These are phyloP conservation scores for Astur gentilis DNA, from an alignment of 2,113 vertebrate species.

Conservation along the genomic window DNA sequence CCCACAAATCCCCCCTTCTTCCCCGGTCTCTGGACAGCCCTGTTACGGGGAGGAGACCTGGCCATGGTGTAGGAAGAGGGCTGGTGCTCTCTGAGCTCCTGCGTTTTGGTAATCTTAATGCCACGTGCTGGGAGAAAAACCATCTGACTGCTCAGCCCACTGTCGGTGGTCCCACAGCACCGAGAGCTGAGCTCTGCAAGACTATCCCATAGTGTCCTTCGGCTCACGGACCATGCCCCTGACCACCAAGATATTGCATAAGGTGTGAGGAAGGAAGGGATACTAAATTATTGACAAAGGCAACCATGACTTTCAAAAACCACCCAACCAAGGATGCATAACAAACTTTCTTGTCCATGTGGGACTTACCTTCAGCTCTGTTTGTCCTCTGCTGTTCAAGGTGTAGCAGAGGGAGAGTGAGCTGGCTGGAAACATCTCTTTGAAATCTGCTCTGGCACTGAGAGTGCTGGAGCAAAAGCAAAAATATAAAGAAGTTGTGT, in stretches of 20 bases:
- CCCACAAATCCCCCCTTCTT: neutral
- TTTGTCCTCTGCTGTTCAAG: neutral
- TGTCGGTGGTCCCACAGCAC: neutral
- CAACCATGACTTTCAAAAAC: neutral
- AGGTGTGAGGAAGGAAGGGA: neutral
- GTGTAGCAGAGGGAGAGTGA: neutral
- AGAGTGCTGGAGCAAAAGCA: neutral
- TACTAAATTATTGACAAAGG: neutral
- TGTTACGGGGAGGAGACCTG: neutral
- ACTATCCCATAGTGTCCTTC: neutral
- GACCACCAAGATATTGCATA: neutral
- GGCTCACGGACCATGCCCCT: neutral
- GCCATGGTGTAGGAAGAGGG: neutral
- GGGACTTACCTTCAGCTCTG: neutral
- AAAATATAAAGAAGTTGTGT: conserved; percentile 26
- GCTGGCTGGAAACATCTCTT: neutral
- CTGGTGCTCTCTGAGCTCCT: neutral
- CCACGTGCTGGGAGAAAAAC: neutral
- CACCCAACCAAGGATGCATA: neutral
- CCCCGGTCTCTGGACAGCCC: neutral
- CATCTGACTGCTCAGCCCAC: neutral
- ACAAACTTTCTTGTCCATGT: neutral
- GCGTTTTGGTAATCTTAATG: neutral
- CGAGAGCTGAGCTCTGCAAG: neutral
- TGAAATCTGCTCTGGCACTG: neutral